These are phyloP conservation scores for Chrysolina haemoptera DNA, from an alignment of 2,888 invertebrate species.

Conservation along the genomic window DNA sequence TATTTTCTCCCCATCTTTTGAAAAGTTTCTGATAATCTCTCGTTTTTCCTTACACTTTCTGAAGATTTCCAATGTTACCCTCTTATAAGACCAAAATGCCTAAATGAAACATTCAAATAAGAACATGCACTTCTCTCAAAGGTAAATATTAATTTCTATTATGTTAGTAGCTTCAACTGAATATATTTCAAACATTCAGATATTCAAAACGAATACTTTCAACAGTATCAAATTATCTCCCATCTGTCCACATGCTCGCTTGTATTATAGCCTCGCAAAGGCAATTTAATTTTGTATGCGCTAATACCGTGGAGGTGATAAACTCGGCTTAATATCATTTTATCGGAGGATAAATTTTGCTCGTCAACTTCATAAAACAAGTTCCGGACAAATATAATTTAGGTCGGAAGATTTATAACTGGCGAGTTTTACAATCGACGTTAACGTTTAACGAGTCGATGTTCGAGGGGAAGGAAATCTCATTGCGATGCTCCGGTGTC, in stretches of 20 bases:
- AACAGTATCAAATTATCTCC: background rate
- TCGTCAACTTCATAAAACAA: constrained; percentile 63
- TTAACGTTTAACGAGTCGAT: constrained; percentile 68
- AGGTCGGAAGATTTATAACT: constrained; percentile 67
- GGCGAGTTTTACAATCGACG: constrained; percentile 69
- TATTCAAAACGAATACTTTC: background rate
- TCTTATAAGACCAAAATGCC: no score
- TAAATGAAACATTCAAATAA: no score
- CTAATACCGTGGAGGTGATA: constrained; percentile 43
- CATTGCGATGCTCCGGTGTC: constrained; percentile 60
- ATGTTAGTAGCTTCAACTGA: no score
- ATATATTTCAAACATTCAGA: no score
- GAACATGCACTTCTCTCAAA: no score
- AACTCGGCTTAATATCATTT: constrained; percentile 51
- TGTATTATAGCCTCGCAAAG: constrained; percentile 23
- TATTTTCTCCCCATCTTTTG: no score
- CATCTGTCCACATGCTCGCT: background rate
- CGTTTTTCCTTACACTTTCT: no score
- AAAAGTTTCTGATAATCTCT: no score
- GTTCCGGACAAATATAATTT: constrained; percentile 67
- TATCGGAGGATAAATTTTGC: constrained; percentile 56
- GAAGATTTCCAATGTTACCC: no score
- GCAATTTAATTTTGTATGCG: constrained; percentile 37
- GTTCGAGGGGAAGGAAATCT: constrained; percentile 61
- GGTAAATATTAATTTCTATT: no score